A percentile compares a stretch with the other conserved stretches of the same genome.
Evolutionary conservation across 2,888 invertebrate genomes (phyloP).

Genomic region (Macrophya annulata): DNA sequence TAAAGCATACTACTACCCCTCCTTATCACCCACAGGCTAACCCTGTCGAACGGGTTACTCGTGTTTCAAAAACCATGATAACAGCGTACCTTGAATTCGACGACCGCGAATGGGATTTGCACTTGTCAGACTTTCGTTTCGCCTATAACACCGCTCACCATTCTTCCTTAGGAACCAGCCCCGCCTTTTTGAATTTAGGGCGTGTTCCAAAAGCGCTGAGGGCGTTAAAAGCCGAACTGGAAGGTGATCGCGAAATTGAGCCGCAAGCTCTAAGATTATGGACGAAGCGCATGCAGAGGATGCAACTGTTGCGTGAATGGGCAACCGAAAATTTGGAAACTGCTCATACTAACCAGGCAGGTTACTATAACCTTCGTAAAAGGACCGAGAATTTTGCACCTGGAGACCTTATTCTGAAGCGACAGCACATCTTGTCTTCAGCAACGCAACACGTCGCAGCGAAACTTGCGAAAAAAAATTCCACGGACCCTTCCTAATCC

Average conservation of each 20-base stretch:
- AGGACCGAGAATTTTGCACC: not conserved
- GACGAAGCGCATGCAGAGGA: not conserved
- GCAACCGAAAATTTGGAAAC: not conserved
- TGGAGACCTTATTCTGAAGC: not conserved
- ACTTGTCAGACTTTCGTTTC: slow-evolving; percentile 60
- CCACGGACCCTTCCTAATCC: not conserved
- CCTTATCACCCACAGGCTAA: slow-evolving; percentile 9
- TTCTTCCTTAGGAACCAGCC: slow-evolving; percentile 58
- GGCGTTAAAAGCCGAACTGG: not conserved
- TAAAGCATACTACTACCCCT: not conserved
- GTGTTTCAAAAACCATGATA: slow-evolving; percentile 7
- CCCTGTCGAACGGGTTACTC: not conserved
- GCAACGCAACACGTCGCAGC: not conserved
- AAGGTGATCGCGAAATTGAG: not conserved
- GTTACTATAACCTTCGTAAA: not conserved
- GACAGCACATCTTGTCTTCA: not conserved
- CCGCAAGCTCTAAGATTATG: not conserved
- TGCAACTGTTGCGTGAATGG: not conserved
- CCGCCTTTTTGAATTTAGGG: slow-evolving; percentile 62
- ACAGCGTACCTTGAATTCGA: slow-evolving; percentile 57
- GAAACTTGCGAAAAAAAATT: not conserved
- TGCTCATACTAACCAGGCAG: not conserved
- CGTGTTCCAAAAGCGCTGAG: slow-evolving; percentile 42
- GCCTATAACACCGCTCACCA: slow-evolving; percentile 50
- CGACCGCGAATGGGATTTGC: slow-evolving; percentile 65